Evolutionary conservation across 1,140 invertebrate genomes (phyloP), one percentile per base, ranked within the genome.

Genomic region (Anoplophora glabripennis): DNA sequence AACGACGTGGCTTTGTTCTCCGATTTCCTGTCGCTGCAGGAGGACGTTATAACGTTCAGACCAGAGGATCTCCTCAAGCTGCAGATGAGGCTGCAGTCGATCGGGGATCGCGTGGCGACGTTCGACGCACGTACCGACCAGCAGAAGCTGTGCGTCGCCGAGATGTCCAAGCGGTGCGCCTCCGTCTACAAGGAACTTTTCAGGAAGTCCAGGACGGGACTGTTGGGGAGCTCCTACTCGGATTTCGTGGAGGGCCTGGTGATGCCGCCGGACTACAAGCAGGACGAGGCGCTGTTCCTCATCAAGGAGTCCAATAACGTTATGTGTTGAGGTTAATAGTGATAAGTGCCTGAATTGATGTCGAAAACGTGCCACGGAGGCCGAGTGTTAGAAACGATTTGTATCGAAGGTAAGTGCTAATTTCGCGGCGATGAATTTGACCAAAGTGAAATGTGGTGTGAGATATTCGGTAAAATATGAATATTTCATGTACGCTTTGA

Each of bases 201-300:
- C 10, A 21, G 57, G 14, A 67, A 60, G 34, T 44, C 42, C 9
- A 41, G 57, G 5, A 47, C 51, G 14, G 40, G 53, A 15, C 10
- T 53, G 9, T 46, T 59, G 14, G 54, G 44, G 7, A 37, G 49
- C 46, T 54, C 63, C 14, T 67, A 65, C 49, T 54, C 36, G 11
- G 57, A 67, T 7, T 69, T 67, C 52, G 49, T 61, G 10, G 63
- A 64, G 37, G 28, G 36, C 5, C 34, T 67, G 18, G 56, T 65
- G 4, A 69, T 69, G 67, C 67, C 67, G 11, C 58, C 67, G 1
- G 67, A 69, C 58, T 67, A 56, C 21, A 67, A 67, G 42, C 61
- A 66, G 42, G 62, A 51, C 17, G 67, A 67, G 33, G 60, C 62
- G 3, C 53, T 69, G n/a, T 58, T 58, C 61, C 40, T 64, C 8